Evolutionary conservation across 2,888 invertebrate species (phyloP).

Genomic region (Barypeithes pellucidus): DNA sequence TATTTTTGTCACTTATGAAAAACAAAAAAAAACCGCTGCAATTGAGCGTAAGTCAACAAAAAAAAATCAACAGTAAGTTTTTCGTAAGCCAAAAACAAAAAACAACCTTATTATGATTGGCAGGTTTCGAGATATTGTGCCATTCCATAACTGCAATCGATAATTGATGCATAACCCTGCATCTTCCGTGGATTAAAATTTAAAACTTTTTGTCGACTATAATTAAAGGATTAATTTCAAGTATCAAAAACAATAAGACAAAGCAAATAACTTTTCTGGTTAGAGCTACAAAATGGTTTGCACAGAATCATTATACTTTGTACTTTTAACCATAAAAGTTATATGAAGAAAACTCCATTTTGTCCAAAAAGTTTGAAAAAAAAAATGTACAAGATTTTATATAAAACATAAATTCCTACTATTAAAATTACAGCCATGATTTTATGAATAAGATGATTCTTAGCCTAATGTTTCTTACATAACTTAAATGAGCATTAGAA

Average conservation of each 20-base stretch:
- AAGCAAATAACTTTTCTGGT: too few species aligned
- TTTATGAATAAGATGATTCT: conserved; percentile 40
- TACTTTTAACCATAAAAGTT: too few species aligned
- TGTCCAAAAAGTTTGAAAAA: not conserved
- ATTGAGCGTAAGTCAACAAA: conserved; percentile 1
- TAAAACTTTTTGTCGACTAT: conserved; percentile 12
- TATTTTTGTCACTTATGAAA: not conserved
- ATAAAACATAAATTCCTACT: conserved; percentile 38
- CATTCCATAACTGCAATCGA: not conserved
- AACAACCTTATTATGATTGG: too few species aligned
- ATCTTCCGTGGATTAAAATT: not conserved
- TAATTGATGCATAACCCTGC: not conserved
- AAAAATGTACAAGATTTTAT: conserved; percentile 8
- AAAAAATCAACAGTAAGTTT: not conserved
- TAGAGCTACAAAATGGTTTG: too few species aligned
- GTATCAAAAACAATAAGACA: not conserved
- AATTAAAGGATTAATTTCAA: too few species aligned
- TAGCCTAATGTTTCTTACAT: conserved; percentile 22
- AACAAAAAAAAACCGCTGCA: not conserved
- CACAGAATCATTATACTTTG: too few species aligned
- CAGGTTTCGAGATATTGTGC: too few species aligned
- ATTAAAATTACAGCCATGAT: conserved; percentile 43
- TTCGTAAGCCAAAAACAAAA: too few species aligned
- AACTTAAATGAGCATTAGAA: conserved; percentile 41
- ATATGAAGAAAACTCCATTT: too few species aligned